phyloP scores from a whole-genome alignment of 2,797 vertebrate genomes.

The Sternotherus odoratus region DNA sequence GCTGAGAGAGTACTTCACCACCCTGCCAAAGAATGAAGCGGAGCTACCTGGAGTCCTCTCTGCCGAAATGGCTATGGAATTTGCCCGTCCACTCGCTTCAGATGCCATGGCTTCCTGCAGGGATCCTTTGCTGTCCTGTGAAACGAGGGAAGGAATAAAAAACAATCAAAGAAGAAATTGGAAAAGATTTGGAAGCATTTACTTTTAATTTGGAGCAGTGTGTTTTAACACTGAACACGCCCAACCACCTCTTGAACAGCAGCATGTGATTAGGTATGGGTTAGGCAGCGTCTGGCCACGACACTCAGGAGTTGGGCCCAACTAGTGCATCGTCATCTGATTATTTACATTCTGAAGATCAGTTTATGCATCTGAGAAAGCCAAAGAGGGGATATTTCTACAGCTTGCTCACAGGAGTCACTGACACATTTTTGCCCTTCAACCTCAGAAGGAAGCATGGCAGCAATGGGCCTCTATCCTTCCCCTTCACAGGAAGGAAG shows the following conservation, averaged over 20 bases:
- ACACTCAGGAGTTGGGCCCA: not conserved
- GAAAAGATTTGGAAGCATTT: not conserved
- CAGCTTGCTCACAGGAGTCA: not conserved
- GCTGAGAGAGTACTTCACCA: constrained; percentile 81
- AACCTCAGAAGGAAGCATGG: not conserved
- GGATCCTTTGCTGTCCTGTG: constrained; percentile 86
- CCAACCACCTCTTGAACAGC: rapidly evolving
- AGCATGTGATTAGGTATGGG: rapidly evolving
- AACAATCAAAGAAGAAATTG: rapidly evolving
- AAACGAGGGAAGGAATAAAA: not conserved
- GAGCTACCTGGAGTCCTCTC: constrained; percentile 96
- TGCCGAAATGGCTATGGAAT: constrained; percentile 73
- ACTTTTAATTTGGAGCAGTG: rapidly evolving
- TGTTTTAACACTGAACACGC: rapidly evolving
- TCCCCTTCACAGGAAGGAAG: not conserved
- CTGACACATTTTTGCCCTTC: not conserved
- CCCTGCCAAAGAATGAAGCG: constrained; percentile 89
- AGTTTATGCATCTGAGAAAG: not conserved
- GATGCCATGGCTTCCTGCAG: constrained; percentile 79
- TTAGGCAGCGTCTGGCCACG: not conserved
- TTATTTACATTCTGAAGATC: constrained; percentile 12
- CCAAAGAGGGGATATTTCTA: not conserved
- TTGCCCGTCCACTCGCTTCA: constrained; percentile 83
- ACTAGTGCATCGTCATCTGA: not conserved
- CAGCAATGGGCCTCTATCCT: not conserved